A percentile compares a stretch with the other conserved stretches of the same genome.
Evolutionary conservation across 2,888 invertebrate species (phyloP).

Genomic region (Nephrotoma guestfalica): DNA sequence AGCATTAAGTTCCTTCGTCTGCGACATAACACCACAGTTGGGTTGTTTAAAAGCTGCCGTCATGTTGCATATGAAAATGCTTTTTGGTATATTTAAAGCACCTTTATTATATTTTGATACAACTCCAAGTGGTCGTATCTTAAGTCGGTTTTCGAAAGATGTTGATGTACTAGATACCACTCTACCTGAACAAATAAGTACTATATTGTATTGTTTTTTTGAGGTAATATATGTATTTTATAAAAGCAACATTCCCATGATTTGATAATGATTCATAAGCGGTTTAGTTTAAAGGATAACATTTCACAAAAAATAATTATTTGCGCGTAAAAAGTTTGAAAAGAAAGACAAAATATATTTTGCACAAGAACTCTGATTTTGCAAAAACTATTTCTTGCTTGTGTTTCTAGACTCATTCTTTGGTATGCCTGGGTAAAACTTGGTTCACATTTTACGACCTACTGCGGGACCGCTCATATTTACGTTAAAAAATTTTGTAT

Average conservation of each 20-base stretch:
- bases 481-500: too few species aligned
- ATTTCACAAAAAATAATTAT: too few species aligned
- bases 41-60: constrained; percentile 31
- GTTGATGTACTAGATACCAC: constrained; percentile 31
- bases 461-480: too few species aligned
- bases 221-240: constrained; percentile 32
- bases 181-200: constrained; percentile 36
- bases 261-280: neutral
- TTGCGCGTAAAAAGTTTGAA: too few species aligned
- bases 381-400: too few species aligned
- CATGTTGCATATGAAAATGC: constrained; percentile 30
- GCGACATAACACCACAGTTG: constrained; percentile 52
- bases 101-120: constrained; percentile 46
- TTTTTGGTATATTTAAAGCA: constrained; percentile 35
- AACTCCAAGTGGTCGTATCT: constrained; percentile 45
- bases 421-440: too few species aligned
- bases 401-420: too few species aligned
- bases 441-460: too few species aligned
- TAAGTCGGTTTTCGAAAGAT: constrained; percentile 40
- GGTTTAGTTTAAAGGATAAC: neutral
- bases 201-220: constrained; percentile 39
- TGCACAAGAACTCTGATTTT: too few species aligned
- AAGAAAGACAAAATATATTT: too few species aligned
- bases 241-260: neutral
- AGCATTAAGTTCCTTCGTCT: constrained; percentile 51